Percentiles rank a stretch among this genome's conserved stretches.
phyloP scores from a whole-genome alignment of 2,888 invertebrate genomes.

The Willowsia nigromaculata region DNA sequence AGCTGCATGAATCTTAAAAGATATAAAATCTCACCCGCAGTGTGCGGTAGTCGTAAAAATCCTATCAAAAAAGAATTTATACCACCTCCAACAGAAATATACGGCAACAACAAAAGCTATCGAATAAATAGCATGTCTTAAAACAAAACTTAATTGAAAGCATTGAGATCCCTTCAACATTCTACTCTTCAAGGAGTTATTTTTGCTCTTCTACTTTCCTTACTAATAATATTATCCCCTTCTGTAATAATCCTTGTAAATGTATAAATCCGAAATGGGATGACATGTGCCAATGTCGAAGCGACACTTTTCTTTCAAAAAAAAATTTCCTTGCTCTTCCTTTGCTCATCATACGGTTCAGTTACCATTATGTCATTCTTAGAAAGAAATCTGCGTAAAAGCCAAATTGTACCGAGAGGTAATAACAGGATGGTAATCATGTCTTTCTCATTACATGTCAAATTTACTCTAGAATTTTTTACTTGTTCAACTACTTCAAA shows the following conservation, averaged over 20 bases:
- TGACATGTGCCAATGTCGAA: conserved; percentile 25
- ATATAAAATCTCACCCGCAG: background rate
- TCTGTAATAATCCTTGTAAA: conserved; percentile 45
- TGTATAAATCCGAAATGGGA: conserved; percentile 18
- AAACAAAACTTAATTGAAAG: conserved; percentile 35
- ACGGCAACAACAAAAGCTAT: background rate
- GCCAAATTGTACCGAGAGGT: conserved; percentile 28
- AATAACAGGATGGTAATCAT: conserved; percentile 37
- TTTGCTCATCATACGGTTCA: conserved; percentile 8
- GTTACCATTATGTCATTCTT: background rate
- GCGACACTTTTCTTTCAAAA: background rate
- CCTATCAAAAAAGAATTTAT: conserved; percentile 33
- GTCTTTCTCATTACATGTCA: conserved; percentile 44
- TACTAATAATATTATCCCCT: background rate
- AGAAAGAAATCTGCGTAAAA: conserved; percentile 31
- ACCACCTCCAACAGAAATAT: background rate
- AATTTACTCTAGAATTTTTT: conserved; percentile 29
- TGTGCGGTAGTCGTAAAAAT: conserved; percentile 29
- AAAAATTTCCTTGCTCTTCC: background rate
- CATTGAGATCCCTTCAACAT: background rate
- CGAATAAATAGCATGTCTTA: background rate
- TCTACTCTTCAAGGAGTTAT: background rate
- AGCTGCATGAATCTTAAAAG: background rate
- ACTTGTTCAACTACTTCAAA: no score
- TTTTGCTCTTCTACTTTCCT: background rate